Conservation (phyloP, 2,113 vertebrate genomes). For the Austrofundulus limnaeus region DNA sequence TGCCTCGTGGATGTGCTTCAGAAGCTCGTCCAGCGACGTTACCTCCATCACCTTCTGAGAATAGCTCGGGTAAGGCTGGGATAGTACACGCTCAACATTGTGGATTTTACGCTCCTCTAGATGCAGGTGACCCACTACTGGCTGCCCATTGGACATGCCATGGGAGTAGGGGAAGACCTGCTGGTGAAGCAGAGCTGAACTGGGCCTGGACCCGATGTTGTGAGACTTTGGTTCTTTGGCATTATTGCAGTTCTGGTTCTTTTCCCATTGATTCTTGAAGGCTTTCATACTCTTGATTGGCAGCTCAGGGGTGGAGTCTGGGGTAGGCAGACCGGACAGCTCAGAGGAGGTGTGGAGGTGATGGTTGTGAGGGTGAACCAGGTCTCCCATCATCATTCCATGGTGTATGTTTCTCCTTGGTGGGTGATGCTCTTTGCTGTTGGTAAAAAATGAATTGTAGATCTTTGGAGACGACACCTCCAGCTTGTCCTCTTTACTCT, state of each 20-base stretch:
- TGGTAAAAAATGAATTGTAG: slow-evolving; percentile 86
- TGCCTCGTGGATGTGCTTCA: slow-evolving; percentile 87
- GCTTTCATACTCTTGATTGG: slow-evolving; percentile 87
- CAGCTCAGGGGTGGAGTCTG: slow-evolving; percentile 89
- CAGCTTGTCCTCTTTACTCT: slow-evolving; percentile 81
- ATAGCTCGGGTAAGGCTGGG: slow-evolving; percentile 78
- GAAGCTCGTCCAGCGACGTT: slow-evolving; percentile 87
- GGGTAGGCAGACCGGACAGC: slow-evolving; percentile 87
- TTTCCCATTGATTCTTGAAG: slow-evolving; percentile 87
- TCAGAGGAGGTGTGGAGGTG: slow-evolving; percentile 82
- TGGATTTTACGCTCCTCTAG: slow-evolving; percentile 83
- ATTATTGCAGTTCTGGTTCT: slow-evolving; percentile 90
- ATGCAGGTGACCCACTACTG: slow-evolving; percentile 64
- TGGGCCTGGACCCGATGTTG: slow-evolving; percentile 71
- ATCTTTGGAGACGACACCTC: slow-evolving; percentile 80
- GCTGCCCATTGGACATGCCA: slow-evolving; percentile 72
- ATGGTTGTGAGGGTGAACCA: slow-evolving; percentile 76
- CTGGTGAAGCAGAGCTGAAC: slow-evolving; percentile 70
- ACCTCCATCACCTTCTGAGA: slow-evolving; percentile 86
- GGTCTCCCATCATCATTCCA: slow-evolving; percentile 72
- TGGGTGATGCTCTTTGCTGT: slow-evolving; percentile 76
- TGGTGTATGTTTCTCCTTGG: slow-evolving; percentile 69
- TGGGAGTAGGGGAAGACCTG: slow-evolving; percentile 81
- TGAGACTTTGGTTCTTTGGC: slow-evolving; percentile 79
- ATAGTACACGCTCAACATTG: slow-evolving; percentile 78